Conservation (phyloP, 2,113 vertebrate genomes). For the Ictalurus punctatus region DNA sequence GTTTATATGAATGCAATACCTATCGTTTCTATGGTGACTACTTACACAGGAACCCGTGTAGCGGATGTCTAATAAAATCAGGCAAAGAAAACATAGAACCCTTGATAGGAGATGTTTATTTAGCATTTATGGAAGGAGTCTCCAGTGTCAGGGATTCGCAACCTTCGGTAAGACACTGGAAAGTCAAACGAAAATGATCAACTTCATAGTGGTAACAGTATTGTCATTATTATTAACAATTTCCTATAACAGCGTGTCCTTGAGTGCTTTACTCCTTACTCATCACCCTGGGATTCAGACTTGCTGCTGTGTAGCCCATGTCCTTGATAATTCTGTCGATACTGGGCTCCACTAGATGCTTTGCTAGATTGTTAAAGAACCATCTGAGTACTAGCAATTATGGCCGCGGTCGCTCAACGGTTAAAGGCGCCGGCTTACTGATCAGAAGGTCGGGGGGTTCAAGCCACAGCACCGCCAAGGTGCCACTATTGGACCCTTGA, state of each 20-base stretch:
- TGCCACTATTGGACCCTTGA: no score
- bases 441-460: no score
- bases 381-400: no score
- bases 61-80: background rate
- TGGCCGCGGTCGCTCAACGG: no score
- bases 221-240: background rate
- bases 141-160: background rate
- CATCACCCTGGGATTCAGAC: background rate
- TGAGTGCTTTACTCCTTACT: background rate
- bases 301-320: background rate
- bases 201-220: background rate
- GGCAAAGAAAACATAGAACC: background rate
- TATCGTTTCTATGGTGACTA: conserved; percentile 2
- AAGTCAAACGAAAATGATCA: no score
- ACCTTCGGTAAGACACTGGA: background rate
- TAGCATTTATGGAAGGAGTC: background rate
- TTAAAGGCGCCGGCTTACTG: no score
- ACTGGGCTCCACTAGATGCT: background rate
- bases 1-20: background rate
- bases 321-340: background rate
- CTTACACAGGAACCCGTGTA: background rate
- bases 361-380: background rate
- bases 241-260: no score
- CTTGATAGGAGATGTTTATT: background rate
- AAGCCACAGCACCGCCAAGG: no score